Base-by-base conservation (phyloP, 37 sponge, comb jelly and placozoan genomes). In the Amphimedon queenslandica region DNA sequence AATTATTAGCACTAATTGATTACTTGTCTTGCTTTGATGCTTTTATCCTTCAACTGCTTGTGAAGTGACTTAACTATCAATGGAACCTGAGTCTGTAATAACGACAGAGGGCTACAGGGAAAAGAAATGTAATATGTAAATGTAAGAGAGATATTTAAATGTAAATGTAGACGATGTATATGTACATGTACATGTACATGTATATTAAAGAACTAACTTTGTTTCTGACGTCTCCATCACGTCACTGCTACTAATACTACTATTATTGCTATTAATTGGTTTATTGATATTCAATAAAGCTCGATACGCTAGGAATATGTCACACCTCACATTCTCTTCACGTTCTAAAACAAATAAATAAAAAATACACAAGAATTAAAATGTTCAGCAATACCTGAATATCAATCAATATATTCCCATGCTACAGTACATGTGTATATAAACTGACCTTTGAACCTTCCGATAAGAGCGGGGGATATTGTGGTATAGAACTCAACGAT, bases 231-330 rank as follows among this genome's bases (percentile, higher is more conserved):
- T 55, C 69, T 3, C 30, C 47, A 18, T n/a, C 55, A 25, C 39
- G 42, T 53, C 55, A 67, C 58, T 76, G 83, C n/a, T n/a, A n/a
- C n/a, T n/a, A n/a, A n/a, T n/a, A n/a, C n/a, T n/a, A 6, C 61
- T 16, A 3, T 28, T 37, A 8, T 24, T n/a, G 69, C 40, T 24
- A 29, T 71, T 70, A 23, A 43, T 60, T 0, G 34, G 36, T 40
- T 77, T 80, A 23, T 95, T 94, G 40, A 70, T 74, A 16, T 38
- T 63, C 39, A 97, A 80, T 34, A 97, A 80, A 33, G 87, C 76
- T 21, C 81, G 82, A 64, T 97, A 97, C 27, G 98, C 96, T 16
- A 82, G 82, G 72, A 97, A 97, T 8, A 97, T 94, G 73, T 97
- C 95, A 2, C 81, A 73, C 73, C 91, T 91, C 43, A 97, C 98